Base-by-base conservation (phyloP, 2,113 vertebrate genomes). In the Lagopus leucura region DNA sequence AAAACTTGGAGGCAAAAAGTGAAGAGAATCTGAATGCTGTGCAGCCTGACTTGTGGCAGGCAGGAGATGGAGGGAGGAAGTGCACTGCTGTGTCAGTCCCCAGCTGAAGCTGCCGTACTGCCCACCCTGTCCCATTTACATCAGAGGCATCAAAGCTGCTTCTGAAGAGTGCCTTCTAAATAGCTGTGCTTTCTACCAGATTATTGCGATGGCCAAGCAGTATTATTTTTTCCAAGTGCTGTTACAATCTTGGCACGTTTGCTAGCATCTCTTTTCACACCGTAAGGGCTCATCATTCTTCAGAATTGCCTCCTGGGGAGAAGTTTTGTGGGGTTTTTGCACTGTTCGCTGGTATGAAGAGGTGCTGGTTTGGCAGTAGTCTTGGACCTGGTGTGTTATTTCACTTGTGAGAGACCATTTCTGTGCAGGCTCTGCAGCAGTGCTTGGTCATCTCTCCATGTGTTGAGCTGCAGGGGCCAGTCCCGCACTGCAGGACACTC, bases 51-150 rank as follows among this genome's bases (percentile, higher is more conserved):
- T 82, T 34, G 5, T 38, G 42, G 25, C 38, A 30, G 57, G 27
- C 42, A 72, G 48, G 14, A 18, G 27, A 40, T 2, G 0, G 21
- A 6, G 27, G 38, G 25, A 80, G 40, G 64, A 47, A 32, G 1
- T n/a, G 43, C 1, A 0, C 25, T 74, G 66, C 20, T 0, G 63
- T 30, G 0, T 76, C 48, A 70, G 32, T 36, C 60, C 38, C 28
- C 48, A 11, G 47, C 38, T 64, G 75, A 54, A 94, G 47, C 15
- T 82, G 61, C 60, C 25, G 32, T 55, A 7, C 54, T 87, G 36
- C 45, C 75, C 0, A 0, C 17, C 25, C 20, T 32, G 14, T 22
- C 61, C 18, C 36, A 0, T 34, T 74, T 28, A 30, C 45, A 52
- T 48, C 72, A 40, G 69, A 40, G 76, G 7, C 22, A 8, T 40